Conservation (phyloP, 2,888 invertebrate species). For the Amphimallon solstitiale region DNA sequence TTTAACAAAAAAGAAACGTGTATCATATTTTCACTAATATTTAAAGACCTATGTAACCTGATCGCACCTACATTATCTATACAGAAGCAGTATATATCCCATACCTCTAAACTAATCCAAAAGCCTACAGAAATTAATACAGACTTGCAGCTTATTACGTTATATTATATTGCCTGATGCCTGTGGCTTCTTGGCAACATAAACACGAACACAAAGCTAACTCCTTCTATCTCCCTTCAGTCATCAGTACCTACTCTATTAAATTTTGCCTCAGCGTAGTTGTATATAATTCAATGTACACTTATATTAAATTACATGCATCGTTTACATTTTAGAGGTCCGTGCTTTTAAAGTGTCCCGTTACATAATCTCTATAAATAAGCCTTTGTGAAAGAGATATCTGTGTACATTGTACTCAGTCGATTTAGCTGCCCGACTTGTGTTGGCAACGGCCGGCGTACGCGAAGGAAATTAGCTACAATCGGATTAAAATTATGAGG, state of each 20-base stretch:
- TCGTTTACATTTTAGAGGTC: conserved; percentile 13
- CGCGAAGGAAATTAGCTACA: conserved; percentile 6
- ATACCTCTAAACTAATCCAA: too few species aligned
- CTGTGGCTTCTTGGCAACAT: conserved; percentile 11
- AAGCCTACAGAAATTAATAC: too few species aligned
- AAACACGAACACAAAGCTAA: neutral
- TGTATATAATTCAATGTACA: conserved; percentile 26
- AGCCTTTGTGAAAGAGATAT: conserved; percentile 13
- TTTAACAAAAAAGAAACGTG: too few species aligned
- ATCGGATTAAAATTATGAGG: conserved; percentile 6
- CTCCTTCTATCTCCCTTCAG: neutral
- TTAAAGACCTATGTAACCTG: too few species aligned
- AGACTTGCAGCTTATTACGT: too few species aligned
- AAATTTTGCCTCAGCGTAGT: conserved; percentile 25
- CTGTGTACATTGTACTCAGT: conserved; percentile 1
- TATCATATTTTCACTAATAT: too few species aligned
- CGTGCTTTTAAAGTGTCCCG: conserved; percentile 21
- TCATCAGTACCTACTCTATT: conserved; percentile 10
- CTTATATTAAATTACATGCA: conserved; percentile 19
- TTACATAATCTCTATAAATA: conserved; percentile 23
- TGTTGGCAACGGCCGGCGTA: neutral
- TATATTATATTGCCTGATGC: neutral
- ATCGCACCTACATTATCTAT: too few species aligned
- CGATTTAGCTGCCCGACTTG: neutral
- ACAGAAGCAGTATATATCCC: too few species aligned